Percentiles rank a stretch among this genome's conserved stretches.
Evolutionary conservation across 2,888 invertebrate species (phyloP).

Genomic region (Lochmaea crataegi): DNA sequence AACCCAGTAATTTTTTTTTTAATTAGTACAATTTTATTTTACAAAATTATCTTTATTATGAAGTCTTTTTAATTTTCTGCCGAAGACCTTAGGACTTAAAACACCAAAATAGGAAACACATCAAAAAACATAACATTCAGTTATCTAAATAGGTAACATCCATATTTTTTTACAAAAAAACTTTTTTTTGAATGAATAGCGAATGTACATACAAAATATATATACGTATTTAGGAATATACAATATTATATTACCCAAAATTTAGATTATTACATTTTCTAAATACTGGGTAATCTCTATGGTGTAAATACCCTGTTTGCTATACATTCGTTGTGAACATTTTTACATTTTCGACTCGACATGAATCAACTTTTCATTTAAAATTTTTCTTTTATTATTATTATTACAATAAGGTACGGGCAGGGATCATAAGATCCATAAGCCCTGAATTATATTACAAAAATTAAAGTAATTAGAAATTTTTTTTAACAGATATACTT

Average conservation of each 20-base stretch:
- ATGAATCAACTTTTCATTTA: neutral
- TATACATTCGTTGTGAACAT: constrained; percentile 15
- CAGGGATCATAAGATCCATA: too few relatives aligned
- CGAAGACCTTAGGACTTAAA: constrained; percentile 6
- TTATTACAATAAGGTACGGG: too few relatives aligned
- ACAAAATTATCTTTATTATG: neutral
- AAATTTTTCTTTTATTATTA: too few relatives aligned
- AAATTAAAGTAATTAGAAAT: too few relatives aligned
- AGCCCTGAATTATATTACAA: too few relatives aligned
- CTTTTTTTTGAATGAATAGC: constrained; percentile 8
- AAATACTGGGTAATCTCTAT: neutral
- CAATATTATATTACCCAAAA: neutral
- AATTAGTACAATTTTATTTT: neutral
- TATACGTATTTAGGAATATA: neutral
- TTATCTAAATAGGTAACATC: neutral
- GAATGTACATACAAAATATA: neutral
- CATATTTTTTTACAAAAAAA: neutral
- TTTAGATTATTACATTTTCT: neutral
- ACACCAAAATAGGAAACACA: constrained; percentile 14
- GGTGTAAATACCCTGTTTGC: constrained; percentile 10
- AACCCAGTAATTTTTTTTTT: neutral
- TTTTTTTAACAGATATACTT: too few relatives aligned
- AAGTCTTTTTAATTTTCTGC: constrained; percentile 15
- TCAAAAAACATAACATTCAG: neutral
- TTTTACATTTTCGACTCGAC: neutral